Conservation (phyloP, 2,797 vertebrate species). For the Bucorvus abyssinicus region DNA sequence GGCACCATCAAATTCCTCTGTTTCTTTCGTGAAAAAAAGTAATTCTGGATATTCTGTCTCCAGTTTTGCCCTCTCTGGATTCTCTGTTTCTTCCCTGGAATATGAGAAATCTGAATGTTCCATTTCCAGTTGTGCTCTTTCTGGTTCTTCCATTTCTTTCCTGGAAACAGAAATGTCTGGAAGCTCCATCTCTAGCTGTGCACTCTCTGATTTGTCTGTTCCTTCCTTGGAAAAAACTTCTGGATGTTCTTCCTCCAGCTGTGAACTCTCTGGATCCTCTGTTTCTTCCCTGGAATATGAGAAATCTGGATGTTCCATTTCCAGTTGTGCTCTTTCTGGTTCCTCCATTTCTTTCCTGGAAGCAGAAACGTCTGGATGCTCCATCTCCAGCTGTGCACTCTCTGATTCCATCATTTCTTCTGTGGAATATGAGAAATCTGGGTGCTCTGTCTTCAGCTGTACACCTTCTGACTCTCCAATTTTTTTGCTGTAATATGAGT, state of each 20-base stretch:
- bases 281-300: neutral
- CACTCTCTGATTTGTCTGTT: neutral
- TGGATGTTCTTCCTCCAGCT: neutral
- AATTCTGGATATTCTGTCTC: neutral
- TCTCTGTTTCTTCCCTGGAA: neutral
- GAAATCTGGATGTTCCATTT: neutral
- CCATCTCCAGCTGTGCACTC: neutral
- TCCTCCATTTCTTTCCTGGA: neutral
- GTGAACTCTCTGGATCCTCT: neutral
- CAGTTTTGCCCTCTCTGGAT: neutral
- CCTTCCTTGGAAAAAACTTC: neutral
- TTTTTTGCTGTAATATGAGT: neutral
- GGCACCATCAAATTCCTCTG: neutral
- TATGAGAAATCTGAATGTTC: neutral
- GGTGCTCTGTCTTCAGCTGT: neutral
- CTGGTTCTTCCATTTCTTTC: neutral
- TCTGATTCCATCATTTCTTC: neutral
- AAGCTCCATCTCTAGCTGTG: neutral
- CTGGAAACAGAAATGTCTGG: conserved; percentile 36
- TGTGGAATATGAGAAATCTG: neutral
- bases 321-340: neutral
- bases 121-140: neutral
- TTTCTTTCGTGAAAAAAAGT: neutral
- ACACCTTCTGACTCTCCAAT: neutral
- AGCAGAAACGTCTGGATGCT: neutral